A percentile compares a stretch with the other conserved stretches of the same genome.
Evolutionary conservation across 2,888 invertebrate species (phyloP).

Genomic region (Isoperla grammatica): DNA sequence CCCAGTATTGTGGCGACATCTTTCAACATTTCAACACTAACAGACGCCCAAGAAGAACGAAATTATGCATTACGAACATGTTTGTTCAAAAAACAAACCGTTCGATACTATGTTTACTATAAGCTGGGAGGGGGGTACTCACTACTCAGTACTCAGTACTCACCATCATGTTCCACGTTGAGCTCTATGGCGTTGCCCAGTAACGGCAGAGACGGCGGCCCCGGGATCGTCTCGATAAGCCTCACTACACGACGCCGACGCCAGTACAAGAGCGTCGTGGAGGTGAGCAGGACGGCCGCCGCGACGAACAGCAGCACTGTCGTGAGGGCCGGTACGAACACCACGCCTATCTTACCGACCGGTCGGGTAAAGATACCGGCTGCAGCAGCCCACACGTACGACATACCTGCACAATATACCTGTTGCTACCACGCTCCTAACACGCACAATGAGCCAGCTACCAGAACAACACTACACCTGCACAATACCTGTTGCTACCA

Average conservation of each 20-base stretch:
- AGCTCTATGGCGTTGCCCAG: conserved; percentile 58
- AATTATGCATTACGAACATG: too few relatives aligned
- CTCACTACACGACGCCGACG: conserved; percentile 39
- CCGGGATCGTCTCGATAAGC: conserved; percentile 52
- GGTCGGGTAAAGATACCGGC: not conserved
- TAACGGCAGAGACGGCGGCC: conserved; percentile 53
- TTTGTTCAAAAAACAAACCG: too few relatives aligned
- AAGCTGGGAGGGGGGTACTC: too few relatives aligned
- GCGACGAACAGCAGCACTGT: conserved; percentile 19
- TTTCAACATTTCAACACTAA: too few relatives aligned
- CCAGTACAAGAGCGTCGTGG: conserved; percentile 29
- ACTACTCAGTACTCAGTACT: too few relatives aligned
- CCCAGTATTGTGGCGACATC: too few relatives aligned
- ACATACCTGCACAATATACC: not conserved
- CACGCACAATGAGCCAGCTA: too few relatives aligned
- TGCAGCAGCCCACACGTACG: not conserved
- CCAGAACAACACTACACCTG: too few relatives aligned
- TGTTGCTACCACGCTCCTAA: too few relatives aligned
- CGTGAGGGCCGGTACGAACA: not conserved
- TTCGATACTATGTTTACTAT: too few relatives aligned
- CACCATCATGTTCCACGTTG: conserved; percentile 55
- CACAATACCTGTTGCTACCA: too few relatives aligned
- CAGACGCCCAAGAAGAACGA: too few relatives aligned
- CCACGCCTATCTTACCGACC: not conserved
- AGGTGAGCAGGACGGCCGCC: conserved; percentile 15